A percentile compares a stretch with the other conserved stretches of the same genome.
Conservation (phyloP, 2,888 invertebrate genomes). For the Stegophylla sp. region DNA sequence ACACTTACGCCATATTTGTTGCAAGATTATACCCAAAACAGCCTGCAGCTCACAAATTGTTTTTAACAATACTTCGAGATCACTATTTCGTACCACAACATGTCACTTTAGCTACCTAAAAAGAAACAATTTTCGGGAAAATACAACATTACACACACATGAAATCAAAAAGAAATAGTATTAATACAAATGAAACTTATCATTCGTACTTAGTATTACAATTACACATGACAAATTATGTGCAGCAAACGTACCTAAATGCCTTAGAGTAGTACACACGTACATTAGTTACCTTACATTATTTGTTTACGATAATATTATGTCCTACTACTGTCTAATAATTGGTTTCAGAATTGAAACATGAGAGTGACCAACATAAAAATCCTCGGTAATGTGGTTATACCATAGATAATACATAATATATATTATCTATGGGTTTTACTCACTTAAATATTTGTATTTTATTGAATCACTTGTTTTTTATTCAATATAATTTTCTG, state of each 20-base stretch:
- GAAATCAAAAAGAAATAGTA: not conserved
- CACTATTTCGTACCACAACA: too few species aligned
- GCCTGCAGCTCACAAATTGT: not conserved
- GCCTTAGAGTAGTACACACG: too few species aligned
- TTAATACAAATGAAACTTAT: not conserved
- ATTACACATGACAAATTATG: not conserved
- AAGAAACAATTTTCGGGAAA: not conserved
- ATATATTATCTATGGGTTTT: conserved; percentile 10
- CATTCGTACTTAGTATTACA: not conserved
- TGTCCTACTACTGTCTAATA: not conserved
- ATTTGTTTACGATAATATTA: conserved; percentile 57
- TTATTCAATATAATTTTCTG: not conserved
- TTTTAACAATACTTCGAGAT: not conserved
- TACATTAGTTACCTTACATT: conserved; percentile 11
- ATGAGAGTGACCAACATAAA: conserved; percentile 33
- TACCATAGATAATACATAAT: too few species aligned
- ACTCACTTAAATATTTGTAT: not conserved
- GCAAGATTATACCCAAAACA: not conserved
- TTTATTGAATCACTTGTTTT: not conserved
- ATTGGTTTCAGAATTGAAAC: conserved; percentile 1
- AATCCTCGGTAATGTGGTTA: too few species aligned
- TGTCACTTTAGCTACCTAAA: not conserved
- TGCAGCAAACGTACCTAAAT: not conserved
- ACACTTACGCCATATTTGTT: conserved; percentile 48
- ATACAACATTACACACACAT: conserved; percentile 13